Evolutionary conservation across 2,888 invertebrate genomes (phyloP).

Genomic region (Acrobasis suavella): DNA sequence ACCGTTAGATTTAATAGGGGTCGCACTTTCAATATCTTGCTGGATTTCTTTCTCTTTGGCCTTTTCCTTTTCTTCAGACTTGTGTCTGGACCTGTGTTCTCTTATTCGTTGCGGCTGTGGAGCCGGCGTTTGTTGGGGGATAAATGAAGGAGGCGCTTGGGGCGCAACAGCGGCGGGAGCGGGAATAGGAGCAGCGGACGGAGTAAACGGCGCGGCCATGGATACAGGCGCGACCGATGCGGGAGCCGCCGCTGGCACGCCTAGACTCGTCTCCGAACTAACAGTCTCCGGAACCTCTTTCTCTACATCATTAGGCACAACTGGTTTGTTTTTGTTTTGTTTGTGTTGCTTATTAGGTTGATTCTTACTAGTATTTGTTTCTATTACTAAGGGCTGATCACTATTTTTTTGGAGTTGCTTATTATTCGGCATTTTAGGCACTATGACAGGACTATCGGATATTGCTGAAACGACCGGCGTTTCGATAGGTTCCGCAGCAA

Average conservation of each 20-base stretch:
- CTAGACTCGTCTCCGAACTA: conserved; percentile 35
- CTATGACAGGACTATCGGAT: conserved; percentile 86
- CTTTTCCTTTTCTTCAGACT: conserved; percentile 56
- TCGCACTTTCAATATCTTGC: conserved; percentile 38
- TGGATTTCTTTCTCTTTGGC: conserved; percentile 39
- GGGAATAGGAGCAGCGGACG: conserved; percentile 31
- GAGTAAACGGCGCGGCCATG: conserved; percentile 31
- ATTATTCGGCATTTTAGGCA: conserved; percentile 77
- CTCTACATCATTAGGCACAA: conserved; percentile 62
- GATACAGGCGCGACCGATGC: conserved; percentile 31
- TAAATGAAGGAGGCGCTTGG: conserved; percentile 23
- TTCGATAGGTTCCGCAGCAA: conserved; percentile 62
- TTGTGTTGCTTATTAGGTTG: conserved; percentile 61
- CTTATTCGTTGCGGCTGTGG: conserved; percentile 62
- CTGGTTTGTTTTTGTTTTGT: conserved; percentile 56
- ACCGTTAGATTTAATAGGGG: conserved; percentile 49
- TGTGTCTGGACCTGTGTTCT: conserved; percentile 55
- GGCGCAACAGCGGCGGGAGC: conserved; percentile 26
- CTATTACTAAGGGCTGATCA: conserved; percentile 67
- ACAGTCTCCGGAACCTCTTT: conserved; percentile 42
- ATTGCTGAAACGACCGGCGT: conserved; percentile 88
- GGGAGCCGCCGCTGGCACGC: conserved; percentile 32
- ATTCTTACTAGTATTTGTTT: conserved; percentile 67
- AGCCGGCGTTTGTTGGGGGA: conserved; percentile 26
- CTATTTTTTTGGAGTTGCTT: conserved; percentile 68